Conservation (phyloP, 2,888 invertebrate genomes). For the Caenorhabditis sp. region DNA sequence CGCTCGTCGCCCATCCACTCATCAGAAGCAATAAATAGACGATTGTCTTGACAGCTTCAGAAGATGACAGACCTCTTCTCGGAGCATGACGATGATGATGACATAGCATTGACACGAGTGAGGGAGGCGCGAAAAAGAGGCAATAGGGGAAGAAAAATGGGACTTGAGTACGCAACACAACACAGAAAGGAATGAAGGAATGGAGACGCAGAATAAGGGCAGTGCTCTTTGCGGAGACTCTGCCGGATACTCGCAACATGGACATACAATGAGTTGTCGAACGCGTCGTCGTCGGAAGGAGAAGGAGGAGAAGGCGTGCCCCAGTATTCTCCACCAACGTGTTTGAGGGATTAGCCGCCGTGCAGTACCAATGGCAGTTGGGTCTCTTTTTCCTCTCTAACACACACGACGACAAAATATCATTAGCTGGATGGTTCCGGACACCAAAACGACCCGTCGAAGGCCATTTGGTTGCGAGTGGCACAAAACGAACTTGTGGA, state of each 20-base stretch:
- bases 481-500: slow-evolving; percentile 18
- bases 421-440: slow-evolving; percentile 37
- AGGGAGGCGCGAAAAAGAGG: slow-evolving; percentile 43
- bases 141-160: slow-evolving; percentile 2
- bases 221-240: slow-evolving; percentile 46
- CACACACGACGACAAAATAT: slow-evolving; percentile 28
- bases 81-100: slow-evolving; percentile 34
- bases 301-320: slow-evolving; percentile 31
- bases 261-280: slow-evolving; percentile 46
- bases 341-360: slow-evolving; percentile 48
- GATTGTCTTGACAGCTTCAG: slow-evolving; percentile 52
- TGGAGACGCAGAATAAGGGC: slow-evolving; percentile 57
- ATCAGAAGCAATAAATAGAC: slow-evolving; percentile 55
- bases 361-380: slow-evolving; percentile 44
- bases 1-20: slow-evolving; percentile 23
- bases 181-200: slow-evolving; percentile 1
- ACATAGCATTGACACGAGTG: slow-evolving; percentile 22
- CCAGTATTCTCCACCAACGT: slow-evolving; percentile 33
- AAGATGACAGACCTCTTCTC: slow-evolving; percentile 43
- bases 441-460: slow-evolving; percentile 14
- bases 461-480: slow-evolving; percentile 27
- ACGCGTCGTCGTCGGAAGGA: slow-evolving; percentile 7
- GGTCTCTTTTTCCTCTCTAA: slow-evolving; percentile 30
- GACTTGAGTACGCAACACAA: slow-evolving; percentile 23
- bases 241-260: slow-evolving; percentile 53